phyloP scores from a whole-genome alignment of 2,888 invertebrate species.

The Temnothorax ravouxi region DNA sequence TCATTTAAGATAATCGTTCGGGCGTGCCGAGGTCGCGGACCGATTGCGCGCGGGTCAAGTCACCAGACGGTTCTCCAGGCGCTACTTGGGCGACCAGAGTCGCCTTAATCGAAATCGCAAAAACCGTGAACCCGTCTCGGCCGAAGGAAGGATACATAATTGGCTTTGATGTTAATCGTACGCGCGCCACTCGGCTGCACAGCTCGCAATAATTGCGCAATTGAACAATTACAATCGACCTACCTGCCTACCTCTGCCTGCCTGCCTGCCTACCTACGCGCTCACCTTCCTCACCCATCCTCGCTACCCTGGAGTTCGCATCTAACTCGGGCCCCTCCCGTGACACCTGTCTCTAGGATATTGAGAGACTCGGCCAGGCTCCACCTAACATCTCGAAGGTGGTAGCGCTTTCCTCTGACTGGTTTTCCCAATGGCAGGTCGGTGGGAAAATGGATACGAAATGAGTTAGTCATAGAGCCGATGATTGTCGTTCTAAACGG shows the following conservation, averaged over 20 bases:
- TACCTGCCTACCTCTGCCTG: constrained; percentile 68
- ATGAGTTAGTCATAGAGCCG: not conserved
- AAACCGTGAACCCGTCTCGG: constrained; percentile 26
- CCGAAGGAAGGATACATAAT: constrained; percentile 77
- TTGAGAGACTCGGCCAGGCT: constrained; percentile 34
- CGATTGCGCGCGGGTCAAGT: constrained; percentile 22
- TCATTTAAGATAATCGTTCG: constrained; percentile 42
- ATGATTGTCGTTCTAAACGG: not conserved
- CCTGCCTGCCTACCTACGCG: constrained; percentile 61
- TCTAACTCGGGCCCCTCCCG: constrained; percentile 61
- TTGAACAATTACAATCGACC: constrained; percentile 81
- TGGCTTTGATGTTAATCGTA: constrained; percentile 83
- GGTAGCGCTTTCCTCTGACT: constrained; percentile 28
- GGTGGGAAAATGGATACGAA: not conserved
- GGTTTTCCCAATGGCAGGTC: not conserved
- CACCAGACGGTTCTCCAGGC: not conserved
- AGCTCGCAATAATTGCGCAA: constrained; percentile 80
- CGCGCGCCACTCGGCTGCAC: constrained; percentile 76
- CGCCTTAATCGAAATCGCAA: constrained; percentile 35
- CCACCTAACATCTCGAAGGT: constrained; percentile 39
- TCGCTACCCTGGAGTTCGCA: constrained; percentile 37
- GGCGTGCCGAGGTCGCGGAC: constrained; percentile 34
- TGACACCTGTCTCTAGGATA: constrained; percentile 55
- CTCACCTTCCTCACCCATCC: constrained; percentile 57
- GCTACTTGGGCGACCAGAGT: not conserved